Base-by-base conservation (phyloP, 2,113 vertebrate species). In the Lucifuga dentata region DNA sequence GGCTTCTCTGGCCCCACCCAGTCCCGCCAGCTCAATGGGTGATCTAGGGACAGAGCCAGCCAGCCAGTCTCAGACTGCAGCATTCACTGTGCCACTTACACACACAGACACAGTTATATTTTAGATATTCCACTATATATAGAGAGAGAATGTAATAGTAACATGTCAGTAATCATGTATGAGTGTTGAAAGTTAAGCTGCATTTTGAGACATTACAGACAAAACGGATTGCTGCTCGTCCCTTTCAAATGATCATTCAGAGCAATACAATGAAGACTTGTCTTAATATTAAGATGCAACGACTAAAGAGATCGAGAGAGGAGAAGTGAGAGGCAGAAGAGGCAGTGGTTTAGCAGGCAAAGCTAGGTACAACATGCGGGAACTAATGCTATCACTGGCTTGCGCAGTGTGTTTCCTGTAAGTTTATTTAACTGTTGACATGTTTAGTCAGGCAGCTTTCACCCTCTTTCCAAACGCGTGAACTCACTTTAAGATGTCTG, bases 1-100 rank as follows among this genome's bases (percentile, higher is more conserved):
- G 78, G 67, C 75, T 43, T 35, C 68, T 74, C 38, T 39, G 65
- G 76, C 80, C 78, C 75, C 78, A 62, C 72, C 78, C 75, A 36
- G 20, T 52, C 46, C 50, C 26, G 26, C 69, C 65, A 78, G 76
- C 71, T 68, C 60, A 29, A 53, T 50, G 66, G 56, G 39, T 68
- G 35, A 65, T 73, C 73, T 84, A 81, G 86, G 83, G 86, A 55
- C 66, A 32, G 38, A 50, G 84, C 87, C 87, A 88, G 73, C 51
- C 77, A 81, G 69, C 61, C 80, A 72, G 66, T 23, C 57, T 86
- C 53, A 67, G 53, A 76, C 73, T 86, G 80, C 83, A 81, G 73
- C 69, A 72, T 33, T 73, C 7, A 0, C 26, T 48, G 40, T 72
- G 23, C 24, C 62, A 59, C 66, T 51, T 11, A 73, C 21, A 53